Conservation (phyloP, 2,888 invertebrate genomes). For the Hirtodrosophila duncani region DNA sequence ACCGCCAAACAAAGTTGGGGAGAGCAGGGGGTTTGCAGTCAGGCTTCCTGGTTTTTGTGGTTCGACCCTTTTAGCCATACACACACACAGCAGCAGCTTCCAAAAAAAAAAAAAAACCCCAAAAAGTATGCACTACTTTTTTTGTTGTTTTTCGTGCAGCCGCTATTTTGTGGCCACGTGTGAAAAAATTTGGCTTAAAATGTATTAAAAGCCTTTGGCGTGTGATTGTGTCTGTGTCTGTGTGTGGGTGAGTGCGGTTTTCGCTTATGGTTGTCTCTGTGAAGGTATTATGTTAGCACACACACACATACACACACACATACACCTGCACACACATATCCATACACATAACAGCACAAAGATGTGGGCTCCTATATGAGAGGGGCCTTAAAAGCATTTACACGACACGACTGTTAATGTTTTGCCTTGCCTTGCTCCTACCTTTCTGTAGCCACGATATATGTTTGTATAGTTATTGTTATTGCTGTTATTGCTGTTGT, state of each 20-base stretch:
- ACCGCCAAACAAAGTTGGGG: slow-evolving; percentile 37
- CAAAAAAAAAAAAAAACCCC: too few relatives aligned
- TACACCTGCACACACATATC: too few relatives aligned
- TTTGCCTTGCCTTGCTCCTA: slow-evolving; percentile 43
- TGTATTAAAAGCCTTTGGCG: slow-evolving; percentile 65
- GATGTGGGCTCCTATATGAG: neutral
- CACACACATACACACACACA: slow-evolving; percentile 16
- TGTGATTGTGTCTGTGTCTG: slow-evolving; percentile 22
- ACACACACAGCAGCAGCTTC: too few relatives aligned
- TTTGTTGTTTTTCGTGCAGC: slow-evolving; percentile 7
- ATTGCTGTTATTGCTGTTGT: slow-evolving; percentile 23
- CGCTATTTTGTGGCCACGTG: slow-evolving; percentile 61
- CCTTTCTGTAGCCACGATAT: too few relatives aligned
- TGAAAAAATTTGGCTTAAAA: slow-evolving; percentile 70
- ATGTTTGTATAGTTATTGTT: slow-evolving; percentile 42
- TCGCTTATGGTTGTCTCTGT: slow-evolving; percentile 23
- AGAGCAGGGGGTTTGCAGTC: slow-evolving; percentile 5
- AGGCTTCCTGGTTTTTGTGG: slow-evolving; percentile 23
- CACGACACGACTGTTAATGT: slow-evolving; percentile 54
- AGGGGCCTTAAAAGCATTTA: slow-evolving; percentile 52
- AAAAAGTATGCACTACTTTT: slow-evolving; percentile 14
- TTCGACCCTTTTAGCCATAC: slow-evolving; percentile 7
- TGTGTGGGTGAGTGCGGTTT: slow-evolving; percentile 7
- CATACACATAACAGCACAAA: too few relatives aligned
- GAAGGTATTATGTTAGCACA: slow-evolving; percentile 40